Conservation (phyloP, 2,113 vertebrate genomes). For the Choloepus hoffmanni region DNA sequence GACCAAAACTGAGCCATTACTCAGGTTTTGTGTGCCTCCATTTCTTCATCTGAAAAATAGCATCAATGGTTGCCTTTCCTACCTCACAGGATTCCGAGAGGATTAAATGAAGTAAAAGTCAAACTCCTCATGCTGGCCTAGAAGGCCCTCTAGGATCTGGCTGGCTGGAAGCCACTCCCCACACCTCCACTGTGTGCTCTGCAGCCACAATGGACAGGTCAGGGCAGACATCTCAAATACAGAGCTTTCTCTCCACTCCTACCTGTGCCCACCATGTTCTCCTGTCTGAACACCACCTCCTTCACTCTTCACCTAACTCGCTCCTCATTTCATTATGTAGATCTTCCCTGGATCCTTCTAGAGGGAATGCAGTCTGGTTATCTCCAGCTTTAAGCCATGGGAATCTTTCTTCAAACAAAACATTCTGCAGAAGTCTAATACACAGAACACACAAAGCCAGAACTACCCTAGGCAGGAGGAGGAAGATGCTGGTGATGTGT, state of each 20-base stretch:
- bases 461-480: neutral
- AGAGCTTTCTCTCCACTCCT: neutral
- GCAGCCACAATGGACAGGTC: neutral
- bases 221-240: neutral
- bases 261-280: rapidly evolving
- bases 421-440: neutral
- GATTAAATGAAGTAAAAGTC: neutral
- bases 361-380: neutral
- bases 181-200: neutral
- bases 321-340: neutral
- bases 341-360: neutral
- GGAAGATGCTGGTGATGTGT: too few species aligned
- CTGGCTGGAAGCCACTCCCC: neutral
- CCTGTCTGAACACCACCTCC: neutral
- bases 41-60: neutral
- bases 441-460: neutral
- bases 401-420: neutral
- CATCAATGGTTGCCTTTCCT: neutral
- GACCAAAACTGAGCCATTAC: neutral
- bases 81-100: neutral
- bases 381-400: neutral
- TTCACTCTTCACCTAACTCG: neutral
- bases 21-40: neutral
- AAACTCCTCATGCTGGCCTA: neutral
- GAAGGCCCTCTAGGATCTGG: neutral